Evolutionary conservation across 2,888 invertebrate genomes (phyloP), one percentile per base, ranked within the genome.

Genomic region (Lochmaea crataegi): DNA sequence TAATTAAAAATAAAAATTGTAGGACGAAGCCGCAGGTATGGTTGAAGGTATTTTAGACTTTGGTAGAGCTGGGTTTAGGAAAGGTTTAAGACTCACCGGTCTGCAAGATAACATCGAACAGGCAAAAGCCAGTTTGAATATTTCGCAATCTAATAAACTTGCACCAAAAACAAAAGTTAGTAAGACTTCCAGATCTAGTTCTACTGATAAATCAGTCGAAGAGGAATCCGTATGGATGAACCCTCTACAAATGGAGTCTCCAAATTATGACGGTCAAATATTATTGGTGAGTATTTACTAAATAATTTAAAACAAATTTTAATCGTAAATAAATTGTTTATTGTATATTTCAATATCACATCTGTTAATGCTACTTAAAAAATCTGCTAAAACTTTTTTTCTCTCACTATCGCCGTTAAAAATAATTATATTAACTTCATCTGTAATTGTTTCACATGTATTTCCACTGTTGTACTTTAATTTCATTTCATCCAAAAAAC

Each of bases 11-110:
- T 42, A 57, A n/a, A 41, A n/a, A 58, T 69, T 80, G 16, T 80
- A 91, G 91, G 91, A 91, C 73, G 91, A 91, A 82, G 91, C 91
- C 0, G 91, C 90, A 0, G 91, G 91, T 0, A 89, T 91, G 87
- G 90, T 91, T 86, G 91, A 91, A 81, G 91, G 91, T 0, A 86
- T 91, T 0, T 83, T 91, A 41, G 91, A 91, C 83, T 90, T 91
- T 76, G 91, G 91, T 18, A 89, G 90, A 75, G 91, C 91, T 0
- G 90, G 91, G 0, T 80, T 91, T 14, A 88, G 90, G 82, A 91
- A 91, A 78, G 91, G 91, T 0, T 72, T 86, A 41, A 87, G 90
- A 0, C 87, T 91, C 60, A 91, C 91, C 0, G 91, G 91, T 0
- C 87, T 91, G 14, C 89, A 91, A 75, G 91, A 91, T 67, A 89